A percentile compares a stretch with the other conserved stretches of the same genome.
phyloP scores from a whole-genome alignment of 35 echinoderm and acorn worm species.

The Hemicentrotus pulcherrimus region DNA sequence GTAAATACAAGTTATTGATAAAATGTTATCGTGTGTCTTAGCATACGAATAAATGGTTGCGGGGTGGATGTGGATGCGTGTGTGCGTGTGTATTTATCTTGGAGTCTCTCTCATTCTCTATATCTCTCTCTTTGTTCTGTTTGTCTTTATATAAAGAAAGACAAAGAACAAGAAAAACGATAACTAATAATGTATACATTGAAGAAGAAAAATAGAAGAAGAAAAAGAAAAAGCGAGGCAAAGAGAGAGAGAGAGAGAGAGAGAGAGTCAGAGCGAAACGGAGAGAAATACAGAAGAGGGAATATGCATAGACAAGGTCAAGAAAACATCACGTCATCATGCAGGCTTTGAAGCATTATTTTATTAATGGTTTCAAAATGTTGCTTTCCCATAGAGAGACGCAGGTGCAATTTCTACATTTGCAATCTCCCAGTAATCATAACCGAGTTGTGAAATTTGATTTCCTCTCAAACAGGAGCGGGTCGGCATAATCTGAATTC shows the following conservation, averaged over 20 bases:
- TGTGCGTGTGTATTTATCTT: too few species aligned
- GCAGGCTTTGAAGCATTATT: neutral
- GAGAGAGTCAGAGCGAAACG: neutral
- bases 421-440: constrained; percentile 3
- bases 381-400: neutral
- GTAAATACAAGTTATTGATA: too few species aligned
- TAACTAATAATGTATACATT: neutral
- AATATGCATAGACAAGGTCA: neutral
- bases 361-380: constrained; percentile 20
- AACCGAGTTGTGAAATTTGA: constrained; percentile 4
- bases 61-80: too few species aligned
- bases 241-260: neutral
- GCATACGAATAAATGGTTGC: too few species aligned
- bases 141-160: too few species aligned
- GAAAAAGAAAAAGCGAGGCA: neutral
- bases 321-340: neutral
- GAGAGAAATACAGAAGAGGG: neutral
- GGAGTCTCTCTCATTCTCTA: too few species aligned
- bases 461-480: neutral
- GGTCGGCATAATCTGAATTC: neutral
- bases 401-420: constrained; percentile 10
- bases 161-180: too few species aligned
- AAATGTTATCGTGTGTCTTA: too few species aligned
- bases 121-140: too few species aligned
- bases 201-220: neutral